Base-by-base conservation (phyloP, 2,113 vertebrate genomes). In the Scolopax mira region DNA sequence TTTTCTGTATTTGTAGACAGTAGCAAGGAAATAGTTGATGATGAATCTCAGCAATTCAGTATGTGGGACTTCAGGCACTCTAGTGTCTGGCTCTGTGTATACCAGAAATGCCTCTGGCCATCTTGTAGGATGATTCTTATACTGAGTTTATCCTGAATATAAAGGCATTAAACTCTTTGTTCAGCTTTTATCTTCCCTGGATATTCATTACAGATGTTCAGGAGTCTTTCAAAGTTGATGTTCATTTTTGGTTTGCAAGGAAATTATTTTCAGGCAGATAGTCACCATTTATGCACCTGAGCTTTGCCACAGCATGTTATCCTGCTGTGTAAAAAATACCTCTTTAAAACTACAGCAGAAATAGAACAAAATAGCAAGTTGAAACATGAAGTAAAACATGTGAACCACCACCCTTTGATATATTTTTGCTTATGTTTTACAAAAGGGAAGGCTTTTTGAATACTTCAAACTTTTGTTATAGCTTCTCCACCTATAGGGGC, bases 391-490 rank as follows among this genome's bases (percentile, higher is more conserved):
- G 67, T 66, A 61, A 91, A 82, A 55, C 92, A 79, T 71, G 77
- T 12, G 58, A 90, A 84, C 51, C 69, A 90, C 69, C 64, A 83
- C n/a, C 67, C 92, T 97, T 96, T 97, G 92, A 93, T 95, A 95
- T 52, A 48, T 80, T 88, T 67, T 82, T 44, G 31, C 60, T 92
- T 23, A 13, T 27, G 79, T 66, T 96, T 93, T 86, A 71, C 48
- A 74, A 60, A 90, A 80, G 86, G 30, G n/a, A 64, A 86, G 54
- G 55, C 22, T 86, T 70, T 94, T 77, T 92, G 79, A 94, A 62
- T 80, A 39, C n/a, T 85, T 74, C 48, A 67, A 5, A 71, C 52
- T 84, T 84, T 14, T 54, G 33, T 90, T 90, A 16, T 3, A 87
- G 33, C 39, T 86, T 46, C 39, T 66, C 49, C 39, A 67, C 23